Conservation (phyloP, 2,888 invertebrate species). For the Teleogryllus oceanicus region DNA sequence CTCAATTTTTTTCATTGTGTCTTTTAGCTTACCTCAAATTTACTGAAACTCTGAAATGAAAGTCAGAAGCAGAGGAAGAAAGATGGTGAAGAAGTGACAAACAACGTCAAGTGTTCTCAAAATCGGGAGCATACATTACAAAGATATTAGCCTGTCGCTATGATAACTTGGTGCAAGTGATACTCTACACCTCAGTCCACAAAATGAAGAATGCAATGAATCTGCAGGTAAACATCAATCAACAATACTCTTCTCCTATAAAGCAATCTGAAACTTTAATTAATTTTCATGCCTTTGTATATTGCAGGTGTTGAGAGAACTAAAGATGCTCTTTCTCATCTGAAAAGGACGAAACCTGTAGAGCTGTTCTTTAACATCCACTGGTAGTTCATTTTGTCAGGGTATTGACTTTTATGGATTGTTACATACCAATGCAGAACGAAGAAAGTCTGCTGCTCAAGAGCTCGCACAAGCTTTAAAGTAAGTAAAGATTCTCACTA, state of each 20-base stretch:
- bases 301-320: constrained; percentile 70
- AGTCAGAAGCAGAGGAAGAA: constrained; percentile 33
- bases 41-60: constrained; percentile 37
- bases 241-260: not conserved
- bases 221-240: constrained; percentile 52
- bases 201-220: constrained; percentile 59
- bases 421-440: constrained; percentile 57
- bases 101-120: constrained; percentile 40
- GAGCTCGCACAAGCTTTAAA: constrained; percentile 69
- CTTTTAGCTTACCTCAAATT: constrained; percentile 37
- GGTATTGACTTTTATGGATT: constrained; percentile 76
- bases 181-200: constrained; percentile 57
- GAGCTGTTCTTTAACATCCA: constrained; percentile 71
- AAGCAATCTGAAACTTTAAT: not conserved
- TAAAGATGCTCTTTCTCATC: constrained; percentile 63
- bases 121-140: constrained; percentile 42
- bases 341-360: constrained; percentile 63
- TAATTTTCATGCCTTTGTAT: not conserved
- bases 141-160: constrained; percentile 57
- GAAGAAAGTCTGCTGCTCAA: constrained; percentile 61
- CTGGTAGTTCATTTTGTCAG: constrained; percentile 72
- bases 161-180: constrained; percentile 61
- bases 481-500: constrained; percentile 52
- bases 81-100: constrained; percentile 38
- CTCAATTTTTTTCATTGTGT: too few relatives aligned